Conservation (phyloP, 1,140 invertebrate genomes). For the silkworm (Bombyx mori) region DNA sequence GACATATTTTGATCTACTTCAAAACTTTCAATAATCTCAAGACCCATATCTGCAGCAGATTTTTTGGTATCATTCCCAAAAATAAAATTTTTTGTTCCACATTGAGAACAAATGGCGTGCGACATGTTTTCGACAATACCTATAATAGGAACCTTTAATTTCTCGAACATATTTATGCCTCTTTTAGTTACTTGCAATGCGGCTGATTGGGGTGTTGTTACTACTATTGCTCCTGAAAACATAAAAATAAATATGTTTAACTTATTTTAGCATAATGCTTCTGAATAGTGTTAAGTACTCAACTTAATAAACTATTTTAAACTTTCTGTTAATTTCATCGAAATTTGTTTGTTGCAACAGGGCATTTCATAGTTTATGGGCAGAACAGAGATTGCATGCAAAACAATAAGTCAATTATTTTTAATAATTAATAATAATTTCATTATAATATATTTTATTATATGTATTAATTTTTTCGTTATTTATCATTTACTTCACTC, state of each 20-base stretch:
- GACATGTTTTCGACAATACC: slow-evolving; percentile 92
- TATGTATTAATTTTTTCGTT: too few species aligned
- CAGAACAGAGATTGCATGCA: too few species aligned
- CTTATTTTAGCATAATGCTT: too few species aligned
- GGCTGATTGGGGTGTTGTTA: slow-evolving; percentile 89
- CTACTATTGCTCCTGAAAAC: slow-evolving; percentile 79
- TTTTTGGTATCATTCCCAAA: slow-evolving; percentile 73
- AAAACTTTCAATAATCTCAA: slow-evolving; percentile 79
- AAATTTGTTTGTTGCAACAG: too few species aligned
- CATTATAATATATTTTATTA: too few species aligned
- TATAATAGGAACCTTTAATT: slow-evolving; percentile 83
- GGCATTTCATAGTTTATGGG: too few species aligned
- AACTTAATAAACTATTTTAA: too few species aligned
- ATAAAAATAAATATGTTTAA: slow-evolving; percentile 3
- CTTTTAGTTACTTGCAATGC: slow-evolving; percentile 85
- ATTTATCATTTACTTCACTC: too few species aligned
- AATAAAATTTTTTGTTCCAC: slow-evolving; percentile 74
- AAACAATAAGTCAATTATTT: too few species aligned
- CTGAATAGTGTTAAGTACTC: too few species aligned
- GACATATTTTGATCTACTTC: slow-evolving; percentile 82
- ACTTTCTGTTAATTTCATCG: too few species aligned
- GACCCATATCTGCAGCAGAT: slow-evolving; percentile 71
- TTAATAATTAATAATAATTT: too few species aligned
- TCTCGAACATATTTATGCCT: slow-evolving; percentile 86
- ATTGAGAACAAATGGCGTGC: slow-evolving; percentile 79